Evolutionary conservation across 2,888 invertebrate species (phyloP), one percentile per base, ranked within the genome.

Genomic region (Hypselothyrea guttata): DNA sequence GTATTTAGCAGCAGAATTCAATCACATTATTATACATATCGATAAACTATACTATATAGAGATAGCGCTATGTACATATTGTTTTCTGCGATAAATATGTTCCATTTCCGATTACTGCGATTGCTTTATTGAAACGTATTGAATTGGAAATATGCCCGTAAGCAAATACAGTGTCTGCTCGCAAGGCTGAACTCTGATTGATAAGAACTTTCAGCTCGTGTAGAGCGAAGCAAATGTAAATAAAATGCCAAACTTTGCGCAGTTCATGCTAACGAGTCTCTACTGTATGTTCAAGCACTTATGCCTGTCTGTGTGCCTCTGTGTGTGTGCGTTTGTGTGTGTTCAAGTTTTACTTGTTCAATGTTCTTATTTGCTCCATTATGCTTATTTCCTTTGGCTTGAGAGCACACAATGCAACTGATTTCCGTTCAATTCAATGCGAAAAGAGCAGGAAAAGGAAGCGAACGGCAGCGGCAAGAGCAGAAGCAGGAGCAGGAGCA

Each of bases 331-430:
- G 34, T 49, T 27, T 52, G 44, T 48, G 9, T 46, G 33, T 34
- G 34, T 22, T 45, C 54, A 44, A 51, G 60, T 34, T 42, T 22
- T 22, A 38, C 47, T 54, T 34, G 56, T 58, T 55, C 58, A 56
- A 44, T 51, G 30, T 61, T 57, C 66, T 54, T 72, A 56, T 72
- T 72, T 68, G 61, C 40, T 61, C 49, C 59, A 71, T 72, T 72
- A 57, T 68, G 71, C 73, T 73, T 73, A 58, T 73, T 61, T 73
- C 71, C 69, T 69, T 61, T 69, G 54, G 42, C 71, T 62, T 62
- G 42, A 33, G 38, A 62, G 71, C 71, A 71, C 71, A 71, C 22
- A 22, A 70, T 71, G 64, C 64, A 73, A 71, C 73, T 69, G 71
- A 73, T 71, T 71, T 71, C 71, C 71, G 62, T 68, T 13, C 55